Conservation (phyloP, 2,113 vertebrate genomes). For the Erpornis zantholeuca region DNA sequence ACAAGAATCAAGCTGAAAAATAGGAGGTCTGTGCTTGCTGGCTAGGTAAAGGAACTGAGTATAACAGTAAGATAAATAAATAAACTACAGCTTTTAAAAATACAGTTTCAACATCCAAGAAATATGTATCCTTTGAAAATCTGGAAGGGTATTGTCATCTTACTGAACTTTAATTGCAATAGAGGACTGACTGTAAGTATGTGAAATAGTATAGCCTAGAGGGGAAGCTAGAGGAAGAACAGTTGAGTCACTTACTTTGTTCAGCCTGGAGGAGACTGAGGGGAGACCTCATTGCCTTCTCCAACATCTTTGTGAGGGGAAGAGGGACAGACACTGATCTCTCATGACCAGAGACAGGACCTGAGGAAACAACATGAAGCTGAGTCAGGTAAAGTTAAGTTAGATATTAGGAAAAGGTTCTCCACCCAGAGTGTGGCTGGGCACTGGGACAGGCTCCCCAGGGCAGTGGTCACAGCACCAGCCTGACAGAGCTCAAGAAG, state of each 20-base stretch:
- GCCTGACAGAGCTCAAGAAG: background rate
- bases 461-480: background rate
- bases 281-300: background rate
- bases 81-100: background rate
- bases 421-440: fast-evolving
- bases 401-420: background rate
- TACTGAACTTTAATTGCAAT: background rate
- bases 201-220: background rate
- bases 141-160: background rate
- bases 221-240: background rate
- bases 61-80: background rate
- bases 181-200: background rate
- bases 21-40: background rate
- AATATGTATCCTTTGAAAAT: background rate
- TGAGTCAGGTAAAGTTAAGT: background rate
- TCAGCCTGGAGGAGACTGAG: background rate
- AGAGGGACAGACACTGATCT: background rate
- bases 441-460: background rate
- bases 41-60: background rate
- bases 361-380: background rate
- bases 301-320: background rate
- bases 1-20: background rate
- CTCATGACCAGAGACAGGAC: background rate
- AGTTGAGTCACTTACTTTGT: background rate
- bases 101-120: background rate